phyloP scores from a whole-genome alignment of 1,140 invertebrate genomes.

The Drosophila takahashii region DNA sequence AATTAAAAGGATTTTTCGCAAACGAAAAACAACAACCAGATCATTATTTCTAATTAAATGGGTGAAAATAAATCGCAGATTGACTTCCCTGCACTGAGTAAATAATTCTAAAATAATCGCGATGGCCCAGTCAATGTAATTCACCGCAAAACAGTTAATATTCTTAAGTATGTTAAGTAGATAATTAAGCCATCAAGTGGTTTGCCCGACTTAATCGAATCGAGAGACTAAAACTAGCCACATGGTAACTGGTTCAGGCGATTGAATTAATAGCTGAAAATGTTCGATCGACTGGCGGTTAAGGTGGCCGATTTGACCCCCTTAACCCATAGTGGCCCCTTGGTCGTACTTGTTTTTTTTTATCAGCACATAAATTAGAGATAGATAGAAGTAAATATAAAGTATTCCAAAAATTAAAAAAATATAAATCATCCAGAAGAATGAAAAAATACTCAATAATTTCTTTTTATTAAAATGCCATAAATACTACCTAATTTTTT shows the following conservation, averaged over 20 bases:
- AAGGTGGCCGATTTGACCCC: conserved; percentile 21
- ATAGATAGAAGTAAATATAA: too few relatives aligned
- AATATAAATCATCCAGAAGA: too few relatives aligned
- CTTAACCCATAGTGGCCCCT: conserved; percentile 15
- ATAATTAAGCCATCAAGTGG: conserved; percentile 35
- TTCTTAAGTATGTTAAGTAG: conserved; percentile 17
- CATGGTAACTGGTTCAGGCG: conserved; percentile 20
- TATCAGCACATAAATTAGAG: not conserved
- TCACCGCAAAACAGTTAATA: conserved; percentile 15
- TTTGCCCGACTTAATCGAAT: conserved; percentile 14
- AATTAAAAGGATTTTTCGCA: too few relatives aligned
- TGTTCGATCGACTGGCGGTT: not conserved
- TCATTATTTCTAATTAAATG: not conserved
- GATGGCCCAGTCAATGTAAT: conserved; percentile 1
- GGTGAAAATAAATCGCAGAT: not conserved
- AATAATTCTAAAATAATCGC: not conserved
- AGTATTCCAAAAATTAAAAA: too few relatives aligned
- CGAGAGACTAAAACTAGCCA: conserved; percentile 9
- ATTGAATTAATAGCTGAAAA: conserved; percentile 26
- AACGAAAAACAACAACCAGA: not conserved
- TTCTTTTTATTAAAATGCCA: too few relatives aligned
- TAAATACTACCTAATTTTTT: too few relatives aligned
- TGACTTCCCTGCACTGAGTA: not conserved
- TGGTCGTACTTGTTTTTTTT: not conserved
- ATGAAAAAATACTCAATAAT: too few relatives aligned